A percentile compares a stretch with the other conserved stretches of the same genome.
These are phyloP conservation scores for Machimus rusticus DNA, from an alignment of 2,888 invertebrate species.

Conservation along the genomic window DNA sequence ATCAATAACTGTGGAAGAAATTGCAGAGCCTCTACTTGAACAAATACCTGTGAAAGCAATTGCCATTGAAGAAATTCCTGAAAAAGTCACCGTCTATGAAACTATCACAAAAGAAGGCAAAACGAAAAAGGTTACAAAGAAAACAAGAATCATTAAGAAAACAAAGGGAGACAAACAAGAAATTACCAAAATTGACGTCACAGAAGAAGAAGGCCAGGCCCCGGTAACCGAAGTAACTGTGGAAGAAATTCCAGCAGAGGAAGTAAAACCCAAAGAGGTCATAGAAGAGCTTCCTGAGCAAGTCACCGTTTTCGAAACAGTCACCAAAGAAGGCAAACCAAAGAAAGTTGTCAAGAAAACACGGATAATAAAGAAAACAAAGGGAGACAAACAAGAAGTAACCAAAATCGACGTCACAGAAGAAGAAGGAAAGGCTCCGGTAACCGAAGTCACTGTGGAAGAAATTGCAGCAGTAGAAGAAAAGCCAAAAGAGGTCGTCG, in stretches of 20 bases:
- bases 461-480: slow-evolving; percentile 52
- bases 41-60: slow-evolving; percentile 40
- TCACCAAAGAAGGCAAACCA: slow-evolving; percentile 53
- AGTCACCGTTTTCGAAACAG: slow-evolving; percentile 50
- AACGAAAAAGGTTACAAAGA: slow-evolving; percentile 52
- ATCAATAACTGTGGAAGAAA: slow-evolving; percentile 51
- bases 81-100: slow-evolving; percentile 58
- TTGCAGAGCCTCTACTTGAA: slow-evolving; percentile 45
- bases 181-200: slow-evolving; percentile 59
- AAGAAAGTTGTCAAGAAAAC: slow-evolving; percentile 56
- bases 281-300: slow-evolving; percentile 55
- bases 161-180: slow-evolving; percentile 57
- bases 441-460: slow-evolving; percentile 55
- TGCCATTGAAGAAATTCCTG: slow-evolving; percentile 45
- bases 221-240: slow-evolving; percentile 54
- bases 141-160: slow-evolving; percentile 55
- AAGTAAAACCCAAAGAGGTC: slow-evolving; percentile 48
- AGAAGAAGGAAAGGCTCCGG: slow-evolving; percentile 56
- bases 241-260: slow-evolving; percentile 48
- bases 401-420: slow-evolving; percentile 61
- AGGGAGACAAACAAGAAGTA: slow-evolving; percentile 56
- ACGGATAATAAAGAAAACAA: slow-evolving; percentile 48
- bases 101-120: slow-evolving; percentile 49
- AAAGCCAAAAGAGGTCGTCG: slow-evolving; percentile 56
- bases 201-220: slow-evolving; percentile 58